Evolutionary conservation across 2,888 invertebrate species (phyloP).

Genomic region (Neoitamus cyanurus): DNA sequence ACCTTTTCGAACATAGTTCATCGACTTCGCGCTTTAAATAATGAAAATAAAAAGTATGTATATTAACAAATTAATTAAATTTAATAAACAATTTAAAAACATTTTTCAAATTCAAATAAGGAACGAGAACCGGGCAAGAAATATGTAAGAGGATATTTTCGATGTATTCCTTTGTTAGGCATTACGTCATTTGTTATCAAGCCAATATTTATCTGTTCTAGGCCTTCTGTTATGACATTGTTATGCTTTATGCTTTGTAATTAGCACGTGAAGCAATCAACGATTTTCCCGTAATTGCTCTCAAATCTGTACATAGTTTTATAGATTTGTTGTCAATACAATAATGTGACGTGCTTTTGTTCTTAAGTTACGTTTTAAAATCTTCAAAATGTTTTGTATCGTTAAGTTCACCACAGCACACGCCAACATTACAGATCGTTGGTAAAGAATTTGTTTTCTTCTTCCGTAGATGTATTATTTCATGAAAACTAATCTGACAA

Average conservation of each 20-base stretch:
- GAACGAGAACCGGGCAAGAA: constrained; percentile 36
- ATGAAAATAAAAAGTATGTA: constrained; percentile 47
- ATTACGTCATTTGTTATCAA: background rate
- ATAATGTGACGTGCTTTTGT: background rate
- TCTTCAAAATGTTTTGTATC: no score
- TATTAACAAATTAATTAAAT: constrained; percentile 48
- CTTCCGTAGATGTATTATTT: no score
- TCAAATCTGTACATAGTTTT: no score
- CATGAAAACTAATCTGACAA: no score
- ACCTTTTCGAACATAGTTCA: constrained; percentile 53
- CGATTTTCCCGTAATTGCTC: background rate
- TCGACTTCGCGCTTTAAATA: constrained; percentile 54
- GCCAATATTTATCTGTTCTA: background rate
- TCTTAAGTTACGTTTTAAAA: no score
- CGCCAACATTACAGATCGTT: no score
- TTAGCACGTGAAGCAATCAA: background rate
- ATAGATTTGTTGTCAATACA: no score
- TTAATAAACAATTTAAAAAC: constrained; percentile 41
- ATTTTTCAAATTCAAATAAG: constrained; percentile 49
- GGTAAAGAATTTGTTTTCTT: no score
- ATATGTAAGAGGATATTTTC: constrained; percentile 25
- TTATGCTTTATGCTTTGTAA: background rate
- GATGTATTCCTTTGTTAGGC: background rate
- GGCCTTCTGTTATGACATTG: background rate
- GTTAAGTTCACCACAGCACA: no score